phyloP scores from a whole-genome alignment of 2,888 invertebrate genomes.

The Metacarcinus magister region DNA sequence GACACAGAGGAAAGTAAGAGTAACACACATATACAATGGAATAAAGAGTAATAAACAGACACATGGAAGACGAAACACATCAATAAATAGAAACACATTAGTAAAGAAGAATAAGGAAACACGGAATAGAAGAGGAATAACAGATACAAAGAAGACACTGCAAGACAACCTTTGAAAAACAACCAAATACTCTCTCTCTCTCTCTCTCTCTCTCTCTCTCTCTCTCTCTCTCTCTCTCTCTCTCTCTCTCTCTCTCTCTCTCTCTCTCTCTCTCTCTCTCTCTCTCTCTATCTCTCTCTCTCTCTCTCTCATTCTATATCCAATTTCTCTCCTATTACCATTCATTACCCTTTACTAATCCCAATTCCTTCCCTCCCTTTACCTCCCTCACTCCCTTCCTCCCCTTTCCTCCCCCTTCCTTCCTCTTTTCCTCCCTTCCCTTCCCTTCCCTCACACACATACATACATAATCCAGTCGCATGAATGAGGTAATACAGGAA shows the following conservation, averaged over 20 bases:
- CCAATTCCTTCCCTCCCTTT: too few species aligned
- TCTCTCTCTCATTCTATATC: background rate
- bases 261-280: background rate
- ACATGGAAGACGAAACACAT: background rate
- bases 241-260: background rate
- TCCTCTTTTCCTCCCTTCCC: background rate
- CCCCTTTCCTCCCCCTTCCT: background rate
- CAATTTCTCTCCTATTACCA: background rate
- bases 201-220: background rate
- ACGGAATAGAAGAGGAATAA: background rate
- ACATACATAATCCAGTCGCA: background rate
- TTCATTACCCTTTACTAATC: too few species aligned
- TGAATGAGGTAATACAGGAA: background rate
- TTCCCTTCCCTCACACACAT: too few species aligned
- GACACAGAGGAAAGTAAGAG: background rate
- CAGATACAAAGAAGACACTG: background rate
- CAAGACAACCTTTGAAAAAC: background rate
- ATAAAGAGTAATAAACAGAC: background rate
- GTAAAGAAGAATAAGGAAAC: background rate
- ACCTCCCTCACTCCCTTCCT: background rate
- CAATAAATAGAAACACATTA: background rate
- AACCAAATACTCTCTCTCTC: background rate
- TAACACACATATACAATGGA: background rate
- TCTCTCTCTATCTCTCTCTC: background rate
- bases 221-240: slow-evolving; percentile 49